A percentile compares a stretch with the other conserved stretches of the same genome.
Evolutionary conservation across 2,797 vertebrate species (phyloP).

Genomic region (Xenopus petersii): DNA sequence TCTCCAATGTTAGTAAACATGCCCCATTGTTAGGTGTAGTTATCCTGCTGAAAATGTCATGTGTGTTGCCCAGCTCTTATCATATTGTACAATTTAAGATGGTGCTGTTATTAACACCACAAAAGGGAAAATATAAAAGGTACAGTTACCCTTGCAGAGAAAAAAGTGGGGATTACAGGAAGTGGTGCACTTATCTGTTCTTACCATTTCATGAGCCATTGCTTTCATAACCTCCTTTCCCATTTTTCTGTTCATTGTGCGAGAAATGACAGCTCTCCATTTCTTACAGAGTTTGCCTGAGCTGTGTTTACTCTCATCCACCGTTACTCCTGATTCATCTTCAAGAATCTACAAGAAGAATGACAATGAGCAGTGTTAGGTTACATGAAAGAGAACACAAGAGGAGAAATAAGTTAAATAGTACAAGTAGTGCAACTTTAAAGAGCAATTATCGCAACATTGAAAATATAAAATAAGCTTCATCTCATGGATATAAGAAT

Average conservation of each 20-base stretch:
- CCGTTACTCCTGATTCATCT: conserved; percentile 42
- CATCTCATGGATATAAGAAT: no score
- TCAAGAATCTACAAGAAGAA: conserved; percentile 66
- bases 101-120: no score
- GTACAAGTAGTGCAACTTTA: no score
- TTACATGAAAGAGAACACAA: background rate
- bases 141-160: background rate
- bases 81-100: no score
- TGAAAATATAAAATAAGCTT: no score
- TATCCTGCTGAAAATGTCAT: no score
- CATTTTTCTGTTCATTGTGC: conserved; percentile 95
- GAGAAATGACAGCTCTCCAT: conserved; percentile 91
- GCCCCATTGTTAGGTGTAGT: no score
- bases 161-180: no score
- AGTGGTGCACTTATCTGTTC: conserved; percentile 4
- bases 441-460: no score
- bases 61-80: no score
- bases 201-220: conserved; percentile 87
- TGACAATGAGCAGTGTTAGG: background rate
- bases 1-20: no score
- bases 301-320: conserved; percentile 69
- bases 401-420: background rate
- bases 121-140: no score
- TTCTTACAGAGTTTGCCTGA: conserved; percentile 85
- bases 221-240: conserved; percentile 88